Evolutionary conservation across 1,140 invertebrate species (phyloP).

Genomic region (Drosophila jambulina): DNA sequence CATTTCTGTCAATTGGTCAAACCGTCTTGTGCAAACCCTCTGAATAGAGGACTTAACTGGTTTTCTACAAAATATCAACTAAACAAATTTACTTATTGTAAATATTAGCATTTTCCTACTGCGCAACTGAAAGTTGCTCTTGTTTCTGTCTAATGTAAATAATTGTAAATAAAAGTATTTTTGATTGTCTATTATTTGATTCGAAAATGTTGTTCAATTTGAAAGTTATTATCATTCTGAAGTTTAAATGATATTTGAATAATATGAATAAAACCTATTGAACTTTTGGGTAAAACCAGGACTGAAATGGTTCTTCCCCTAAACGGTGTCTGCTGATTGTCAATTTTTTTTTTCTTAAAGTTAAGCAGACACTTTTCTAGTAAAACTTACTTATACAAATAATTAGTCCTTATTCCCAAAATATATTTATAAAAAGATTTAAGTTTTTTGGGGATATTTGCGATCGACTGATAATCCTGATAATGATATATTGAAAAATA

Average conservation of each 20-base stretch:
- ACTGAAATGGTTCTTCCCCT: constrained; percentile 1
- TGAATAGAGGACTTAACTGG: background rate
- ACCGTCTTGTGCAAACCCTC: constrained; percentile 5
- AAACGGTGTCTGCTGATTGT: no score
- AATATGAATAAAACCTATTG: background rate
- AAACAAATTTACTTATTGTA: background rate
- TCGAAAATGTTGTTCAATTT: background rate
- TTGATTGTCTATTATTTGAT: background rate
- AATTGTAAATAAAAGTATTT: background rate
- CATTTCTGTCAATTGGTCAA: background rate
- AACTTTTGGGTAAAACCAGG: background rate
- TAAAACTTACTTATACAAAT: background rate
- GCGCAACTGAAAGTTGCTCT: constrained; percentile 6
- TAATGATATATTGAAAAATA: background rate
- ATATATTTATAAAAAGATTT: background rate
- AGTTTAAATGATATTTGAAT: background rate
- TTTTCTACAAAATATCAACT: constrained; percentile 2
- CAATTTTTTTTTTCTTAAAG: background rate
- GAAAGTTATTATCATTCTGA: background rate
- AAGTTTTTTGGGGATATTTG: background rate
- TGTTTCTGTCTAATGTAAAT: background rate
- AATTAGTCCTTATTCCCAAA: background rate
- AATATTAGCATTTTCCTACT: constrained; percentile 7
- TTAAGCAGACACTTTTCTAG: background rate
- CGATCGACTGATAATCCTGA: background rate